Evolutionary conservation across 2,888 invertebrate species (phyloP).

Genomic region (Dynastes maya): DNA sequence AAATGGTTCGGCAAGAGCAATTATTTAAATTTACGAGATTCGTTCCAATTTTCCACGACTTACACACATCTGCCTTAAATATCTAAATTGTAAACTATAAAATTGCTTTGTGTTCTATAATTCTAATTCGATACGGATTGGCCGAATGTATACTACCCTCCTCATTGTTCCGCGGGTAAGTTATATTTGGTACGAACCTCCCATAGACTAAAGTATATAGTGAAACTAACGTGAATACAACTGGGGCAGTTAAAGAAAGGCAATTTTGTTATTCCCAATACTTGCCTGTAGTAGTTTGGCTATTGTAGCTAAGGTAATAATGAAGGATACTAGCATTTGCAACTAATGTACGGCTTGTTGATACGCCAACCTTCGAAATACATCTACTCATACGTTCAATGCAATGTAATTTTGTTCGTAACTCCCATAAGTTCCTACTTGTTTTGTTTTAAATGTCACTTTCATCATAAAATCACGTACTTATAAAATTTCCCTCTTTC

Average conservation of each 20-base stretch:
- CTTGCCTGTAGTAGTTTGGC: not conserved
- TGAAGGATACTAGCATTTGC: not conserved
- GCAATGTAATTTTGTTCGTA: no score
- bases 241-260: not conserved
- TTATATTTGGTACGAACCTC: not conserved
- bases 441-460: no score
- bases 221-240: not conserved
- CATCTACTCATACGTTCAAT: no score
- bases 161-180: constrained; percentile 33
- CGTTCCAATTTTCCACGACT: constrained; percentile 59
- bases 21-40: constrained; percentile 61
- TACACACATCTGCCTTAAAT: constrained; percentile 61
- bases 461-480: no score
- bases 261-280: not conserved
- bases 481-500: no score
- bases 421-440: no score
- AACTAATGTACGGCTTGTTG: not conserved
- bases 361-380: no score
- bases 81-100: constrained; percentile 60
- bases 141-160: constrained; percentile 48
- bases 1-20: constrained; percentile 58
- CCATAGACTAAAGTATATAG: constrained; percentile 24
- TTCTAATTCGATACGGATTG: constrained; percentile 62
- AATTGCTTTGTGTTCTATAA: constrained; percentile 64
- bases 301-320: not conserved